Evolutionary conservation across 2,888 invertebrate genomes (phyloP), one percentile per base, ranked within the genome.

Genomic region (Melinaea menophilus): DNA sequence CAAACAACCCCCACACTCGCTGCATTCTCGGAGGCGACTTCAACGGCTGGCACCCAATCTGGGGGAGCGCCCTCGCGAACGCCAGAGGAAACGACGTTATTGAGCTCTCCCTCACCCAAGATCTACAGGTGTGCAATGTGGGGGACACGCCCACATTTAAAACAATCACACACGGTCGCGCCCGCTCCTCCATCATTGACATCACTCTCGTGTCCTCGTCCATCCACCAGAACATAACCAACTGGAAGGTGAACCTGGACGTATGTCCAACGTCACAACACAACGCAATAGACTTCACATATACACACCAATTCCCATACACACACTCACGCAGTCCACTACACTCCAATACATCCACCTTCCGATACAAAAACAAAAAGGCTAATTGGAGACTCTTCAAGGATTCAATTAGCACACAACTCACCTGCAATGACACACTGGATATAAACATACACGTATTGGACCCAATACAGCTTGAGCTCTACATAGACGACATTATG

Each of bases 41-140:
- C 11, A 70, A 70, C n/a, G 70, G 67, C 0, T 67, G 67, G 66
- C 67, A 70, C n/a, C 62, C 62, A 1, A 9, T 63, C 0, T 70
- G 68, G 68, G 67, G 67, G 0, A 60, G 64, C 54, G 54, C 2
- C 3, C 12, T 5, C 1, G 12, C 60, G 0, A 69, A 69, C 54
- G 1, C 51, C 0, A 56, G 69, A 1, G 69, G 69, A 0, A 37
- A 33, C 2, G 63, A 56, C 0, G 35, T 69, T 0, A 1, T 58
- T 0, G 68, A 68, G 7, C n/a, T 70, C 2, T 46, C 61, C 2
- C 45, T 37, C 12, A 51, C 35, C 4, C 48, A 59, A 2, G 56
- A 61, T 45, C 13, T 69, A 5, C 55, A 33, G 7, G 5, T 65
- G 0, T 67, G 64, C 34, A 71, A 69, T 13, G 12, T 9, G 3